Conservation (phyloP, 1,140 invertebrate genomes). For the Pectinophora gossypiella region DNA sequence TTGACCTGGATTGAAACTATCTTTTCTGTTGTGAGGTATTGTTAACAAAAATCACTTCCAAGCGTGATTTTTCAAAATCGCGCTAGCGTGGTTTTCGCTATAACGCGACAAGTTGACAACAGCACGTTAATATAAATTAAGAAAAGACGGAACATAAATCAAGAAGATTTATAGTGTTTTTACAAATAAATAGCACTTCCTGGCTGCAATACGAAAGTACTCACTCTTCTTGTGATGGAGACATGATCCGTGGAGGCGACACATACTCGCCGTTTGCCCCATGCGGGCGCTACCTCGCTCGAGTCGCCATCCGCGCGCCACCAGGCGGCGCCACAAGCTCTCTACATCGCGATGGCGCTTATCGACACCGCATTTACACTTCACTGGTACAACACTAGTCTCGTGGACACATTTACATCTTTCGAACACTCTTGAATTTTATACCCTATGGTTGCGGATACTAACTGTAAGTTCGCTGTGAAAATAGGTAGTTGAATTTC, state of each 20-base stretch:
- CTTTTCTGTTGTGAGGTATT: too few relatives aligned
- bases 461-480: conserved; percentile 1
- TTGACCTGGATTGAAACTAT: too few relatives aligned
- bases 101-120: too few relatives aligned
- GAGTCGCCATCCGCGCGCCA: conserved; percentile 79
- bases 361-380: conserved; percentile 38
- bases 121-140: too few relatives aligned
- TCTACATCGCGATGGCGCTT: conserved; percentile 37
- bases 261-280: conserved; percentile 81
- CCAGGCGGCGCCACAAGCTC: conserved; percentile 33
- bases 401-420: conserved; percentile 21
- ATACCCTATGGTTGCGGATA: conserved; percentile 18
- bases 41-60: too few relatives aligned
- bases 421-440: conserved; percentile 18
- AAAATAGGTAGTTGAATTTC: too few relatives aligned
- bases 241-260: conserved; percentile 79
- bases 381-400: conserved; percentile 31
- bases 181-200: too few relatives aligned
- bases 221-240: conserved; percentile 80
- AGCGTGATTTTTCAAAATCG: too few relatives aligned
- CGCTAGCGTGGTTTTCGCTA: too few relatives aligned
- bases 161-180: too few relatives aligned
- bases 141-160: too few relatives aligned
- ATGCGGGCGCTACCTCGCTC: conserved; percentile 80
- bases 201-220: too few relatives aligned